Percentiles rank a stretch among this genome's conserved stretches.
Conservation (phyloP, 2,888 invertebrate genomes). For the Volucella inflata region DNA sequence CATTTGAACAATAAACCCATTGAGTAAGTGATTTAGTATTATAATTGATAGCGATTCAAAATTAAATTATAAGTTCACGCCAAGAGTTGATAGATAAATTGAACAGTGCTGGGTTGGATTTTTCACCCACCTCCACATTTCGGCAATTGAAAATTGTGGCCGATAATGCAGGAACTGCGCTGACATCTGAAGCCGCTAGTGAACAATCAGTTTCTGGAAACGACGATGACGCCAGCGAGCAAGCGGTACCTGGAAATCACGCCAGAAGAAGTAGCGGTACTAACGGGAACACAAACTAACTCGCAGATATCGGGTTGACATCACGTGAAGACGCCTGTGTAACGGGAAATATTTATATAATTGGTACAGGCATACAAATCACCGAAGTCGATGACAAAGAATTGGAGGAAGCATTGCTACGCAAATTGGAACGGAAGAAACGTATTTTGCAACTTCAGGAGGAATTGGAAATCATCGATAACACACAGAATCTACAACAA, state of each 20-base stretch:
- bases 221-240: background rate
- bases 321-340: background rate
- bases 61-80: no score
- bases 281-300: background rate
- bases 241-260: background rate
- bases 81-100: no score
- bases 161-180: no score
- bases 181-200: no score
- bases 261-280: background rate
- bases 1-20: no score
- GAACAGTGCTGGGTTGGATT: no score
- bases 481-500: slow-evolving; percentile 2
- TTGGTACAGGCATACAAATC: background rate
- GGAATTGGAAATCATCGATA: background rate
- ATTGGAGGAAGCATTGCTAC: background rate
- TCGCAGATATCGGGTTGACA: background rate
- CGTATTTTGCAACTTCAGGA: background rate
- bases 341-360: slow-evolving; percentile 1
- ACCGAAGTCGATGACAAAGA: background rate
- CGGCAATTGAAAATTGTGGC: no score
- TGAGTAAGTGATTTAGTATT: no score
- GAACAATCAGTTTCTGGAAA: no score
- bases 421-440: background rate
- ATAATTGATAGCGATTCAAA: no score
- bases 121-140: no score